Base-by-base conservation (phyloP, 23 tunicate genomes). In the Trididemnum miniatum region DNA sequence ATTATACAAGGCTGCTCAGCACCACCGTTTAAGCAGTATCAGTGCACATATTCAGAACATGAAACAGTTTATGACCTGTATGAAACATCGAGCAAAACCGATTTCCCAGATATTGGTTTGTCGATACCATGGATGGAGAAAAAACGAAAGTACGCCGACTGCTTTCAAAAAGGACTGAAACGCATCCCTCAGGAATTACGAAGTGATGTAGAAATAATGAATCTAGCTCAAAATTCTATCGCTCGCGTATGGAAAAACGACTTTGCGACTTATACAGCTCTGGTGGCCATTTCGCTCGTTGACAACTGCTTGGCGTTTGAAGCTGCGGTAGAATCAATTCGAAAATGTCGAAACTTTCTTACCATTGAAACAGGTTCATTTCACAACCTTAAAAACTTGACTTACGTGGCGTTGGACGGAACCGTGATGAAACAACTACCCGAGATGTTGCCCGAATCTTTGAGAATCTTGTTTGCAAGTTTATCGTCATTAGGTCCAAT, bases 151-250 rank as follows among this genome's bases (percentile, higher is more conserved):
- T 67, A 3, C 38, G 32, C 32, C 3, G 4, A 31, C 32, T 67
- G 75, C 38, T 67, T 67, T 67, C 75, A 67, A 67, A 67, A 67
- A 67, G 75, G 75, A 67, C n/a, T 67, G 38, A 67, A 20, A 20
- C 20, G n/a, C 22, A 32, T 67, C 4, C 75, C 75, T 9, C 37
- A 33, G 15, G 38, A 22, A 5, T 22, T 67, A 9, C 12, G 25
- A 3, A 31, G 12, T 5, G 38, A 32, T 33, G 38, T 67, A 5
- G 75, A 20, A 4, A 32, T 67, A 30, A 37, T 67, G 31, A n/a
- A 67, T 67, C 38, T 67, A 5, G 38, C 15, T 30, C 37, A 67
- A 32, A 67, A 67, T 32, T 67, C 75, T 9, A 67, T 67, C 75
- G 32, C 75, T 4, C 22, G 25, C 22, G 32, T 67, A 30, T 4